A percentile compares a stretch with the other conserved stretches of the same genome.
These are phyloP conservation scores for Nemapogon koenigi DNA, from an alignment of 2,888 invertebrate species.

Conservation along the genomic window DNA sequence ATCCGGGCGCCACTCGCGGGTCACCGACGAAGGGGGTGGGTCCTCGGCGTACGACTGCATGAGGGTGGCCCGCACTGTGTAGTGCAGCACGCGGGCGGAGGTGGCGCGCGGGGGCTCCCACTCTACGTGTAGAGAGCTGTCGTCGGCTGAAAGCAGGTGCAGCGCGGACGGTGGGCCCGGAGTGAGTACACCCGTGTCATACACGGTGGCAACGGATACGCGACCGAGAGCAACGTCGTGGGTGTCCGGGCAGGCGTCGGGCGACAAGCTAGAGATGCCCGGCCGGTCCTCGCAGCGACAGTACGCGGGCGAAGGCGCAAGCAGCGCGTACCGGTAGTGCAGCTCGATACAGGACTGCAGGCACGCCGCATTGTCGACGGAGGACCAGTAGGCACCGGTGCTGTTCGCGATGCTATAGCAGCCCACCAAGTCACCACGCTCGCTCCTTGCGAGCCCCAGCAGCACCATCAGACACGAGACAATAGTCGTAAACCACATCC, in stretches of 20 bases:
- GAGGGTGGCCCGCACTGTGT: slow-evolving; percentile 60
- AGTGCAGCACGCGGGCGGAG: slow-evolving; percentile 57
- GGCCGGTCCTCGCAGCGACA: slow-evolving; percentile 53
- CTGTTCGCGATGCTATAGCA: no score
- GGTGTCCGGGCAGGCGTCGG: slow-evolving; percentile 54
- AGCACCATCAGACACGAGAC: no score
- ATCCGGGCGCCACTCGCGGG: slow-evolving; percentile 61
- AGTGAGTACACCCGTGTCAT: slow-evolving; percentile 68
- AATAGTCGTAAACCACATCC: no score
- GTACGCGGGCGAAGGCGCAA: slow-evolving; percentile 42
- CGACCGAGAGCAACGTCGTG: slow-evolving; percentile 73
- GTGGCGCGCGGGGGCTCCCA: slow-evolving; percentile 67
- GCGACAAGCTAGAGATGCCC: slow-evolving; percentile 44
- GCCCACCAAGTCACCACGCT: slow-evolving; percentile 52
- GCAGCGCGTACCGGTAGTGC: slow-evolving; percentile 49
- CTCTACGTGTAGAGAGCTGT: slow-evolving; percentile 65
- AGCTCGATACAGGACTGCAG: slow-evolving; percentile 51
- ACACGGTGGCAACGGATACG: slow-evolving; percentile 65
- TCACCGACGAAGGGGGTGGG: slow-evolving; percentile 20
- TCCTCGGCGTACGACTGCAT: slow-evolving; percentile 63
- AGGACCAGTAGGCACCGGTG: no score
- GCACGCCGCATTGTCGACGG: slow-evolving; percentile 54
- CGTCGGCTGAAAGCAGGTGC: slow-evolving; percentile 63
- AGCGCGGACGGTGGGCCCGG: slow-evolving; percentile 75
- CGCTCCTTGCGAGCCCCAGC: no score